phyloP scores from a whole-genome alignment of 2,797 vertebrate genomes.

The Macroramphosus scolopax region DNA sequence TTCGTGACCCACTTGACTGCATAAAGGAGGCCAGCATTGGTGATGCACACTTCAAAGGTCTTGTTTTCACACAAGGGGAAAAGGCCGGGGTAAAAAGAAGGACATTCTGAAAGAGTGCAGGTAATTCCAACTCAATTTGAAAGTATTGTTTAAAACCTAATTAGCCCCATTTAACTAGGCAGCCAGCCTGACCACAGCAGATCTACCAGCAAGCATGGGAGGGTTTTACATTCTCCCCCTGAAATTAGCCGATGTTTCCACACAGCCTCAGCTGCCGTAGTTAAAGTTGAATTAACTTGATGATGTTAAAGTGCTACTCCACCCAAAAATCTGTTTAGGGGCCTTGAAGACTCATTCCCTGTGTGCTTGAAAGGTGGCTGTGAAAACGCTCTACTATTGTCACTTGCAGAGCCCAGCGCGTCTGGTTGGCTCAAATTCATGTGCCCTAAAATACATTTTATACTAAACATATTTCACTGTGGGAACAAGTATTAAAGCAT shows the following conservation, averaged over 20 bases:
- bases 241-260: slow-evolving; percentile 55
- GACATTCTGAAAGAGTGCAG: not conserved
- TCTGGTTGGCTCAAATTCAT: not conserved
- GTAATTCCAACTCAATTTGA: slow-evolving; percentile 19
- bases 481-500: slow-evolving; percentile 27
- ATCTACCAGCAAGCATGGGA: slow-evolving; percentile 6
- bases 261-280: slow-evolving; percentile 25
- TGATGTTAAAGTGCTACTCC: slow-evolving; percentile 48
- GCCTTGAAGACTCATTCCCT: slow-evolving; percentile 44
- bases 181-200: slow-evolving; percentile 13
- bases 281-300: slow-evolving; percentile 47
- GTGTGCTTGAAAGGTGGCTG: slow-evolving; percentile 34
- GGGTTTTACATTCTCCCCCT: not conserved
- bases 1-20: slow-evolving; percentile 42
- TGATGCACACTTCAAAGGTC: slow-evolving; percentile 12
- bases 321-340: slow-evolving; percentile 41
- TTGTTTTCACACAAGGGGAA: not conserved
- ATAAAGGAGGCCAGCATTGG: slow-evolving; percentile 22
- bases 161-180: slow-evolving; percentile 9
- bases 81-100: slow-evolving; percentile 8
- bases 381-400: slow-evolving; percentile 26
- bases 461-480: slow-evolving; percentile 15
- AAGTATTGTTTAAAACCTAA: slow-evolving; percentile 11
- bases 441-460: slow-evolving; percentile 21
- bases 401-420: slow-evolving; percentile 5